Percentiles rank a stretch among this genome's conserved stretches.
Conservation (phyloP, 2,888 invertebrate species). For the Boloria euphrosyne region DNA sequence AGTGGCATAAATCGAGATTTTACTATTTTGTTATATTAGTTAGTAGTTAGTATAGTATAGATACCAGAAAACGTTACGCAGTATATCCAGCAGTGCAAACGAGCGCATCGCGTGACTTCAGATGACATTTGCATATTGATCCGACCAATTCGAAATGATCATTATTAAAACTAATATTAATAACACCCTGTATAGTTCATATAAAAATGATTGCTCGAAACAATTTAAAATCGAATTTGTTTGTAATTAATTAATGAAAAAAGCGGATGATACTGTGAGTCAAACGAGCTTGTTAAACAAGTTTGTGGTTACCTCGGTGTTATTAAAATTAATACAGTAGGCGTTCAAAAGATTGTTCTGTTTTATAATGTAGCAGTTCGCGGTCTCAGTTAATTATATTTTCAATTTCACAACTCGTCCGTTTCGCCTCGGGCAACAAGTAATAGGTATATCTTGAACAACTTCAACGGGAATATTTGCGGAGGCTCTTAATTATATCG, state of each 20-base stretch:
- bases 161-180: constrained; percentile 13
- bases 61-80: constrained; percentile 9
- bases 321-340: constrained; percentile 55
- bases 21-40: constrained; percentile 17
- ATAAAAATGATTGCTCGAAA: constrained; percentile 6
- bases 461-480: constrained; percentile 35
- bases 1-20: constrained; percentile 15
- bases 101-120: constrained; percentile 52
- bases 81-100: constrained; percentile 41
- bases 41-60: too few relatives aligned
- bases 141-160: constrained; percentile 49
- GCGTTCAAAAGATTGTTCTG: constrained; percentile 64
- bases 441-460: constrained; percentile 29
- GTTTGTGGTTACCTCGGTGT: constrained; percentile 28
- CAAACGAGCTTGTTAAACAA: constrained; percentile 26
- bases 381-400: constrained; percentile 68
- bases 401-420: constrained; percentile 67
- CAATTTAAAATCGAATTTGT: constrained; percentile 17
- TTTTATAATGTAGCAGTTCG: constrained; percentile 67
- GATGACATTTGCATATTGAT: constrained; percentile 63
- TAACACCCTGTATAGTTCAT: constrained; percentile 1
- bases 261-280: constrained; percentile 3
- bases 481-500: constrained; percentile 36
- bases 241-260: constrained; percentile 9
- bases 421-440: constrained; percentile 33